A percentile compares a stretch with the other conserved stretches of the same genome.
Conservation (phyloP, 2,888 invertebrate genomes). For the Synergus umbraculus region DNA sequence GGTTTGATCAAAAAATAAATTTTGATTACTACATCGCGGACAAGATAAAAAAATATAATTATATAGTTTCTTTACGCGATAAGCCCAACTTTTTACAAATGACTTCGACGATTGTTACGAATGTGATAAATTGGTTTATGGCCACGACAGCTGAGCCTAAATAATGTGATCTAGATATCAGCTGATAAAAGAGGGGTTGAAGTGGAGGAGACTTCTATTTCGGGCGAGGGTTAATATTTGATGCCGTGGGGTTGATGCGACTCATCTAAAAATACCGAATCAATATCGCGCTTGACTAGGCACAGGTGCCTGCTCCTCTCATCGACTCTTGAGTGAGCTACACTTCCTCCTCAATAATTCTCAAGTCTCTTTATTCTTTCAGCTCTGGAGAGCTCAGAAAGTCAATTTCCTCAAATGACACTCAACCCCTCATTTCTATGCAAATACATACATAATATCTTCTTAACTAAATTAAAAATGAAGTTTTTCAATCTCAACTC, state of each 20-base stretch:
- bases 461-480: not conserved
- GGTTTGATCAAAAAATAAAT: too few species aligned
- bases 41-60: not conserved
- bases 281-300: slow-evolving; percentile 53
- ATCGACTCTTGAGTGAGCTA: slow-evolving; percentile 31
- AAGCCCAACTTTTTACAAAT: not conserved
- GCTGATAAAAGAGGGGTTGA: slow-evolving; percentile 15
- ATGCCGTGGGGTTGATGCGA: slow-evolving; percentile 56
- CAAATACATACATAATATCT: not conserved
- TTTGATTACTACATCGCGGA: too few species aligned
- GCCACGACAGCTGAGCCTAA: not conserved
- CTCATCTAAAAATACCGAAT: slow-evolving; percentile 64
- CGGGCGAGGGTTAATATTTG: slow-evolving; percentile 59
- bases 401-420: not conserved
- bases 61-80: not conserved
- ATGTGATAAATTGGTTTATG: slow-evolving; percentile 23
- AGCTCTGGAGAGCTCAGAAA: not conserved
- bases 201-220: slow-evolving; percentile 51
- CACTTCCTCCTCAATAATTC: slow-evolving; percentile 19
- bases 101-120: not conserved
- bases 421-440: not conserved
- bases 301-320: slow-evolving; percentile 27
- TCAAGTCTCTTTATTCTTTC: not conserved
- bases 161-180: slow-evolving; percentile 35
- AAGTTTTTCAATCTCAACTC: not conserved